phyloP scores from a whole-genome alignment of 2,888 invertebrate genomes.

The Auanema freiburgensis region DNA sequence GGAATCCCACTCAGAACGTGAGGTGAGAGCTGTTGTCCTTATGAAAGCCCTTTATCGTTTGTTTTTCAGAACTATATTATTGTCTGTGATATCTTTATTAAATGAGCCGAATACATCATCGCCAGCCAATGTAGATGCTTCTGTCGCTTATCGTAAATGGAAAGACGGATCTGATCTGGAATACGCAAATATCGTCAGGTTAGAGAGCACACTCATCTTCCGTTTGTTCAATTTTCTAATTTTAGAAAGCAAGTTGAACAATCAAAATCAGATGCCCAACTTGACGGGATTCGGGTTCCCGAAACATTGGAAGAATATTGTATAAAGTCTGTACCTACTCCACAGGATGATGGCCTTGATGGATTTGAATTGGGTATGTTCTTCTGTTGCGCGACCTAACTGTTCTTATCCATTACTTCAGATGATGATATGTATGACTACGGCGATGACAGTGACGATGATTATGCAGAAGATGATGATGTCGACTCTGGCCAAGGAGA shows the following conservation, averaged over 20 bases:
- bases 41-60: too few species aligned
- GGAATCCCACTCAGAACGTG: conserved; percentile 99
- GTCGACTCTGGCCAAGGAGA: conserved; percentile 56
- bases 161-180: conserved; percentile 86
- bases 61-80: conserved; percentile 79
- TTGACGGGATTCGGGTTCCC: conserved; percentile 94
- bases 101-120: conserved; percentile 99
- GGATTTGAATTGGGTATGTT: conserved; percentile 92
- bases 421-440: conserved; percentile 33
- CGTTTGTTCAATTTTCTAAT: neutral
- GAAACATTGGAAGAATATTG: conserved; percentile 97
- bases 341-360: conserved; percentile 80
- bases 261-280: conserved; percentile 90
- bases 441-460: conserved; percentile 46
- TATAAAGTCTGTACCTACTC: conserved; percentile 83
- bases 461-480: conserved; percentile 34
- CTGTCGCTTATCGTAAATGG: conserved; percentile 98
- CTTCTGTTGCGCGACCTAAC: too few species aligned
- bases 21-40: conserved; percentile 20
- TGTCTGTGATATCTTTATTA: conserved; percentile 95
- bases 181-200: conserved; percentile 89
- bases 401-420: too few species aligned
- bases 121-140: conserved; percentile 98
- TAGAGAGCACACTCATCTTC: conserved; percentile 9
- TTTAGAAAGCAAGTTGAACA: conserved; percentile 91